Evolutionary conservation across 2,888 invertebrate species (phyloP).

Genomic region (Onthophagus sagittarius): DNA sequence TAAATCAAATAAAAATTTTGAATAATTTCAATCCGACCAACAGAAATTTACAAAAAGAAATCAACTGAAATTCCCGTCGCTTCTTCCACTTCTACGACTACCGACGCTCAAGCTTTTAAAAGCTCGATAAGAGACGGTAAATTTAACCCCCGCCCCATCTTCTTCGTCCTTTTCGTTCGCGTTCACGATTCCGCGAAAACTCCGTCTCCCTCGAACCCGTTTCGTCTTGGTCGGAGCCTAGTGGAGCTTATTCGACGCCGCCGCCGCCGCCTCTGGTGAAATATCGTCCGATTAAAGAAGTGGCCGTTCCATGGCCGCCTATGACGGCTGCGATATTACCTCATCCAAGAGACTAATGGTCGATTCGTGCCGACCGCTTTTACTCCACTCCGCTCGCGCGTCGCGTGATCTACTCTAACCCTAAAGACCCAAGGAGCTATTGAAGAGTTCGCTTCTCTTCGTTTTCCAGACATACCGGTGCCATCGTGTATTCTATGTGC

Average conservation of each 20-base stretch:
- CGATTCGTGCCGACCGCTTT: background rate
- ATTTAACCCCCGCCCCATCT: background rate
- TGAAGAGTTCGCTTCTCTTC: background rate
- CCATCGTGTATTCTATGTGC: background rate
- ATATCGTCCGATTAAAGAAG: conserved; percentile 17
- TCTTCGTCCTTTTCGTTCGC: background rate
- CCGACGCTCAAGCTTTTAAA: background rate
- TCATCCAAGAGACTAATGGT: conserved; percentile 17
- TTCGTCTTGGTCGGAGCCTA: background rate
- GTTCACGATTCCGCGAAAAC: background rate
- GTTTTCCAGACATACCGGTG: background rate
- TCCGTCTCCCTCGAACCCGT: background rate
- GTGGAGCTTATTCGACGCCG: background rate
- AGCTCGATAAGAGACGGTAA: background rate
- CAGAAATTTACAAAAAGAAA: conserved; percentile 44
- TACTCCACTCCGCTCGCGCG: background rate
- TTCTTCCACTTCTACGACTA: conserved; percentile 30
- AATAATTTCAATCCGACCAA: conserved; percentile 49
- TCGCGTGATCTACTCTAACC: background rate
- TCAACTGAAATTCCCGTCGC: conserved; percentile 44
- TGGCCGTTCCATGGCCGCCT: conserved; percentile 8
- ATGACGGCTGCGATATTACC: conserved; percentile 19
- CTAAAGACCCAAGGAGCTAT: background rate
- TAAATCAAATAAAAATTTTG: conserved; percentile 38
- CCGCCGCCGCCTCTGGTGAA: conserved; percentile 11